Conservation (phyloP, 1,140 invertebrate species). For the Archegozetes longisetosus region DNA sequence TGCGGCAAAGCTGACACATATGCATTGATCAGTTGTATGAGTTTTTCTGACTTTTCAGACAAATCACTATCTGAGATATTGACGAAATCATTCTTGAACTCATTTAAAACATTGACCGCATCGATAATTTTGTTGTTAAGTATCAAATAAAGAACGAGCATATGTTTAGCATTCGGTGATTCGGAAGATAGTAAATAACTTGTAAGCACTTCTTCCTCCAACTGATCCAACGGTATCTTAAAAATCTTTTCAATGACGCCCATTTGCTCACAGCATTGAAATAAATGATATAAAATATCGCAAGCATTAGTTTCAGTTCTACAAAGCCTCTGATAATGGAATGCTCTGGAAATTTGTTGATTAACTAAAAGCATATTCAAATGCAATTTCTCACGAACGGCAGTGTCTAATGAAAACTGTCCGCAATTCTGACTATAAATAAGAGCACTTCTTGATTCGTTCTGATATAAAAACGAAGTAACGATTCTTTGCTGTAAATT, state of each 20-base stretch:
- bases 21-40: not conserved
- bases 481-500: conserved; percentile 34
- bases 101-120: conserved; percentile 29
- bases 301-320: conserved; percentile 26
- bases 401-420: conserved; percentile 32
- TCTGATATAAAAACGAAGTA: conserved; percentile 37
- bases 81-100: conserved; percentile 19
- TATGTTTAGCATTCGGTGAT: conserved; percentile 32
- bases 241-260: conserved; percentile 35
- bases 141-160: conserved; percentile 35
- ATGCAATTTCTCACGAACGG: conserved; percentile 36
- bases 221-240: conserved; percentile 34
- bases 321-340: conserved; percentile 35
- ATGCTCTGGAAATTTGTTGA: conserved; percentile 35
- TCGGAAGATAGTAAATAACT: conserved; percentile 33
- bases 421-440: conserved; percentile 35
- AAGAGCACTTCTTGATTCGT: conserved; percentile 36
- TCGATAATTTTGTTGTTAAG: conserved; percentile 30
- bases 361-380: conserved; percentile 40
- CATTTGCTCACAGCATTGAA: conserved; percentile 30
- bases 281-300: conserved; percentile 32
- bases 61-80: not conserved
- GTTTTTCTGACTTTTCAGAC: not conserved
- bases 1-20: not conserved
- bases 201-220: conserved; percentile 39